These are phyloP conservation scores for Biston stratarius DNA, from an alignment of 2,888 invertebrate genomes.

Conservation along the genomic window DNA sequence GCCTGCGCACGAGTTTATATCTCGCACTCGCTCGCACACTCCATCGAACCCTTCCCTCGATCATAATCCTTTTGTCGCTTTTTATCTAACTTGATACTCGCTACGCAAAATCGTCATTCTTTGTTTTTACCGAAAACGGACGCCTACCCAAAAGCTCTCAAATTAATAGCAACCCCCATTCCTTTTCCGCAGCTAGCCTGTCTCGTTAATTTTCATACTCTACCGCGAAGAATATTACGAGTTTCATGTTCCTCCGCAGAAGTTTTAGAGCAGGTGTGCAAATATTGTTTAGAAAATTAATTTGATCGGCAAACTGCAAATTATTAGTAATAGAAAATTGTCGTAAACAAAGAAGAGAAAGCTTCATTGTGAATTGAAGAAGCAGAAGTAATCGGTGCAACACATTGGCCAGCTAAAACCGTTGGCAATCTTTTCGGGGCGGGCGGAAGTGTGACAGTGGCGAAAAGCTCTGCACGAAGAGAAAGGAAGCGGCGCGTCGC, in stretches of 20 bases:
- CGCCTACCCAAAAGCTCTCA: slow-evolving; percentile 35
- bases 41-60: slow-evolving; percentile 50
- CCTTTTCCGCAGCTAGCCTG: slow-evolving; percentile 35
- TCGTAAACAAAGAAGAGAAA: slow-evolving; percentile 12
- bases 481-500: slow-evolving; percentile 84
- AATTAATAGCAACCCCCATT: slow-evolving; percentile 39
- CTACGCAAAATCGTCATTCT: slow-evolving; percentile 46
- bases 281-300: slow-evolving; percentile 29
- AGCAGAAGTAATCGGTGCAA: slow-evolving; percentile 66
- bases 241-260: slow-evolving; percentile 25
- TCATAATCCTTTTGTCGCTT: slow-evolving; percentile 15
- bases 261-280: slow-evolving; percentile 25
- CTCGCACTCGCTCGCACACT: slow-evolving; percentile 69
- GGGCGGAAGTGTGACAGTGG: slow-evolving; percentile 84
- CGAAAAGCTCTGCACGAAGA: slow-evolving; percentile 85
- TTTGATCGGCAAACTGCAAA: slow-evolving; percentile 26
- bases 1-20: slow-evolving; percentile 70
- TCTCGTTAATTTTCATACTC: slow-evolving; percentile 38
- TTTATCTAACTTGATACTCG: slow-evolving; percentile 39
- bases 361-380: slow-evolving; percentile 47
- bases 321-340: slow-evolving; percentile 8
- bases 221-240: slow-evolving; percentile 29
- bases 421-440: slow-evolving; percentile 72
- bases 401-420: slow-evolving; percentile 76
- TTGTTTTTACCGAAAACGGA: slow-evolving; percentile 40